phyloP scores from a whole-genome alignment of 23 tunicate genomes.

The Halocynthia aurantium region DNA sequence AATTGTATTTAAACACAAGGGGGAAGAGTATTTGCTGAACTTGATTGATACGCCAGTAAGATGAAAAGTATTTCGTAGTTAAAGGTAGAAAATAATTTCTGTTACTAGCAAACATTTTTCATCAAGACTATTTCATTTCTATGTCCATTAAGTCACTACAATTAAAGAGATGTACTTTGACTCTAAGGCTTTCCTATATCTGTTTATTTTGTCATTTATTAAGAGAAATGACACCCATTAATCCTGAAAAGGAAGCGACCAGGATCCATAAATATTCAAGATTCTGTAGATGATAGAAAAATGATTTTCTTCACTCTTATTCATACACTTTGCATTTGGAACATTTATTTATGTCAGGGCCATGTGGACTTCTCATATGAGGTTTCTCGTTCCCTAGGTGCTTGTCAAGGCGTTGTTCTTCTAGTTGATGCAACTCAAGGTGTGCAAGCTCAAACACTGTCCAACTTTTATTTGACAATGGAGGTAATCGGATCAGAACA shows the following conservation, averaged over 20 bases:
- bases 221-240: too few species aligned
- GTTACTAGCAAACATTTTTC: too few species aligned
- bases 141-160: too few species aligned
- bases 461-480: slow-evolving; percentile 80
- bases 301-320: too few species aligned
- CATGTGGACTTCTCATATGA: slow-evolving; percentile 95
- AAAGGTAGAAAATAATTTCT: too few species aligned
- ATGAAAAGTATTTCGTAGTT: not conserved
- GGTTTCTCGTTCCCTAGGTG: slow-evolving; percentile 79
- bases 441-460: slow-evolving; percentile 89
- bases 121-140: too few species aligned
- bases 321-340: not conserved
- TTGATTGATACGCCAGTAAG: slow-evolving; percentile 88
- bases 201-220: too few species aligned
- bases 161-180: too few species aligned
- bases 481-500: slow-evolving; percentile 24
- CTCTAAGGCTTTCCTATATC: too few species aligned
- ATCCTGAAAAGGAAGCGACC: too few species aligned
- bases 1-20: slow-evolving; percentile 38
- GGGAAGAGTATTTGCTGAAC: slow-evolving; percentile 63
- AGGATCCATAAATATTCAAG: too few species aligned
- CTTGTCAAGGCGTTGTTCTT: slow-evolving; percentile 94
- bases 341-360: slow-evolving; percentile 31
- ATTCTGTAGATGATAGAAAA: too few species aligned
- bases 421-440: slow-evolving; percentile 98